These are phyloP conservation scores for Microplitis deprimator DNA, from an alignment of 2,888 invertebrate genomes.

Conservation along the genomic window DNA sequence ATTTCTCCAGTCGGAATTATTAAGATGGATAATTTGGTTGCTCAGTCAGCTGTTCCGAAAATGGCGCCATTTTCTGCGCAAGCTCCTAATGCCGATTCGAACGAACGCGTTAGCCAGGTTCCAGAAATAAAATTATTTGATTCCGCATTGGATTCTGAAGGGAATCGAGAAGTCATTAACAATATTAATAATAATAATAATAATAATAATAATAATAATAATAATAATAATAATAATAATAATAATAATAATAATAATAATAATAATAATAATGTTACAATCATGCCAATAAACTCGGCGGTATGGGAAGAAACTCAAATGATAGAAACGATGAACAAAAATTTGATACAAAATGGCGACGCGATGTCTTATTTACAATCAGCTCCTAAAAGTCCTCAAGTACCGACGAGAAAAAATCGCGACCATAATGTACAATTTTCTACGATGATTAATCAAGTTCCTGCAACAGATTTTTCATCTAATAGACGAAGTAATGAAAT, in stretches of 20 bases:
- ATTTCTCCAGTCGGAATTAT: constrained; percentile 1
- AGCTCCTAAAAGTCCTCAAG: constrained; percentile 56
- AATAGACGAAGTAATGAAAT: not conserved
- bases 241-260: too few relatives aligned
- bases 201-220: too few relatives aligned
- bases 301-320: constrained; percentile 1
- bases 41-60: not conserved
- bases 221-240: too few relatives aligned
- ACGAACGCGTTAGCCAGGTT: not conserved
- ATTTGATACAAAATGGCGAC: not conserved
- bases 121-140: too few relatives aligned
- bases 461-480: not conserved
- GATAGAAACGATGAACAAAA: not conserved
- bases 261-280: not conserved
- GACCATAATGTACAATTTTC: constrained; percentile 23
- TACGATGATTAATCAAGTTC: not conserved
- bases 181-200: too few relatives aligned
- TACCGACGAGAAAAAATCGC: constrained; percentile 61
- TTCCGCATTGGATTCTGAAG: too few relatives aligned
- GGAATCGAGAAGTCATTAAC: too few relatives aligned
- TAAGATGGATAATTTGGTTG: constrained; percentile 13
- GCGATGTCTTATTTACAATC: constrained; percentile 29
- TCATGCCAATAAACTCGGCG: not conserved
- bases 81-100: not conserved
- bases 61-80: not conserved